These are phyloP conservation scores for Arctopsyche grandis DNA, from an alignment of 1,140 invertebrate species.

Conservation along the genomic window DNA sequence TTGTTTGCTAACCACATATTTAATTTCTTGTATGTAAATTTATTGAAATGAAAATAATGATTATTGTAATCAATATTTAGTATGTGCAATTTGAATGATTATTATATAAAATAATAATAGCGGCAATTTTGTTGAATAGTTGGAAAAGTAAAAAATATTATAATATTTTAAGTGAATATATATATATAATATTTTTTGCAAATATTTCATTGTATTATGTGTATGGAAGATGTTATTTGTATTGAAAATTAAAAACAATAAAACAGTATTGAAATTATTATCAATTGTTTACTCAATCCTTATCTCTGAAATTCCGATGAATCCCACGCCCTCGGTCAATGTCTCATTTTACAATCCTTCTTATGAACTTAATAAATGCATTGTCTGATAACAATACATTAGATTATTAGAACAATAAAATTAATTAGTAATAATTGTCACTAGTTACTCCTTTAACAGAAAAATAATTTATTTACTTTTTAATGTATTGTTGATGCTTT, in stretches of 20 bases:
- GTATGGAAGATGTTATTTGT: slow-evolving; percentile 55
- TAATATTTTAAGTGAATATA: slow-evolving; percentile 52
- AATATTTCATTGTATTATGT: slow-evolving; percentile 54
- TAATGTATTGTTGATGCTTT: too few relatives aligned
- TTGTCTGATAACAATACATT: too few relatives aligned
- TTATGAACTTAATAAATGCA: too few relatives aligned
- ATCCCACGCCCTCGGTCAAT: too few relatives aligned
- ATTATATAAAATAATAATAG: slow-evolving; percentile 47
- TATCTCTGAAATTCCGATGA: too few relatives aligned
- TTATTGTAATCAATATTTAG: slow-evolving; percentile 34
- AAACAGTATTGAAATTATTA: slow-evolving; percentile 46
- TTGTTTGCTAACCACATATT: slow-evolving; percentile 6
- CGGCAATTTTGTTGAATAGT: slow-evolving; percentile 55
- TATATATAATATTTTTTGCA: slow-evolving; percentile 51
- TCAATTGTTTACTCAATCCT: neutral
- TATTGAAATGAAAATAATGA: neutral
- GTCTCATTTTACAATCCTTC: too few relatives aligned
- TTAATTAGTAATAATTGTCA: too few relatives aligned
- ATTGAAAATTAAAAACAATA: slow-evolving; percentile 54
- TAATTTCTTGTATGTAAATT: slow-evolving; percentile 21
- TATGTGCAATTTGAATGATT: slow-evolving; percentile 53
- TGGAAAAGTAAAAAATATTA: slow-evolving; percentile 46
- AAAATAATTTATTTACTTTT: too few relatives aligned
- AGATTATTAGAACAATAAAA: too few relatives aligned
- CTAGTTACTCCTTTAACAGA: too few relatives aligned